Base-by-base conservation (phyloP, 2,888 invertebrate genomes). In the Caenorhabditis angaria region DNA sequence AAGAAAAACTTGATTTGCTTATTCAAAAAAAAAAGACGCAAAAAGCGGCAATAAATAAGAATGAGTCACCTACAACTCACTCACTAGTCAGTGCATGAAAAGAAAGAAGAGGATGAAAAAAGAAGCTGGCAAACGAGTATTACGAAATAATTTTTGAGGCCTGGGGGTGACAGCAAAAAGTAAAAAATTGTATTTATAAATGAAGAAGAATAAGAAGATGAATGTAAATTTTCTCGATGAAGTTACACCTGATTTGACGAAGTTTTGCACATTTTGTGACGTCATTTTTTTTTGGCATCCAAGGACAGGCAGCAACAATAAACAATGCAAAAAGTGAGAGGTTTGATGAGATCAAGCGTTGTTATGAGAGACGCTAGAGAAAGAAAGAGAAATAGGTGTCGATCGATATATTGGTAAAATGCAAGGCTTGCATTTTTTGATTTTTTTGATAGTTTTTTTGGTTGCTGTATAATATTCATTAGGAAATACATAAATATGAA, bases 221-320 rank as follows among this genome's bases (percentile, higher is more conserved):
- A 41, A n/a, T n/a, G n/a, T n/a, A 41, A 41, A 41, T 14, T 3
- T 41, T 41, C 69, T 70, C 51, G 57, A 51, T 63, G 64, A 61
- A 60, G 59, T 60, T 50, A 55, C 69, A 61, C 64, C 53, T 47
- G 29, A 70, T 53, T 70, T 65, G 69, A 70, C 69, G 69, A 70
- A 57, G 60, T 61, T 57, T 41, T 70, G 64, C 69, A 64, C 64
- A 70, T 55, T 63, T 41, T 41, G 3, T 41, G 32, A 5, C 6
- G 18, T 41, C 10, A 18, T 41, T 41, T 14, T 41, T 18, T 12
- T 10, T 41, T 18, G 41, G 10, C 41, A 41, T 41, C 18, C 41
- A 41, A 41, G 41, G 6, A 14, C 41, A 41, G 18, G 41, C n/a
- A n/a, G n/a, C n/a, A n/a, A n/a, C n/a, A n/a, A 41, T 18, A 41